These are phyloP conservation scores for Molossus molossus DNA, from an alignment of 2,797 vertebrate species.

Conservation along the genomic window DNA sequence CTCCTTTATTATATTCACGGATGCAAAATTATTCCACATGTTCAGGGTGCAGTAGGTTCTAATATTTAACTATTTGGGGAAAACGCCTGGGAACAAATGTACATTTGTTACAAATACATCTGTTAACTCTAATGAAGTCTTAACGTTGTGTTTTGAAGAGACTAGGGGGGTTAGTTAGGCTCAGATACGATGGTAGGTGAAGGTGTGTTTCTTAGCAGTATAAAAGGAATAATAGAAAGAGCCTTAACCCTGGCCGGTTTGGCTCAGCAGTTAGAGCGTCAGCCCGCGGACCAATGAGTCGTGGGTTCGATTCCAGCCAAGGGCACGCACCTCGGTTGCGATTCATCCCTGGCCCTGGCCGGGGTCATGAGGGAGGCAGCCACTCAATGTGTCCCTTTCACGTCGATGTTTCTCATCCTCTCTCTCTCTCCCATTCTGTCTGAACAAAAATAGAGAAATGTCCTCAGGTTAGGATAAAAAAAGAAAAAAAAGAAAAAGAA, in stretches of 20 bases:
- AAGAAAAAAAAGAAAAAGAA: too few species aligned
- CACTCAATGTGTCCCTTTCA: too few species aligned
- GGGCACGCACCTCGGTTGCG: too few species aligned
- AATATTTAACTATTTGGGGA: background rate
- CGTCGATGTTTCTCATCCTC: too few species aligned
- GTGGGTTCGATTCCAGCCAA: too few species aligned
- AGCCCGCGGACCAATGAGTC: too few species aligned
- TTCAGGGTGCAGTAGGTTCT: background rate
- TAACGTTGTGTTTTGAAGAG: slow-evolving; percentile 23
- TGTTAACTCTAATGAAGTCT: slow-evolving; percentile 26
- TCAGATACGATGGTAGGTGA: background rate
- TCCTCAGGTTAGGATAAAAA: too few species aligned
- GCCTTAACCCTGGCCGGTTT: background rate
- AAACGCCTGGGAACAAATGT: background rate
- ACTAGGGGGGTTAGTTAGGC: background rate
- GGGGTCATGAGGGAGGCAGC: too few species aligned
- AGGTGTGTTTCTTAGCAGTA: background rate
- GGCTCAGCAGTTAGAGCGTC: too few species aligned
- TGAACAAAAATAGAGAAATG: too few species aligned
- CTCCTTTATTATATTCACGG: background rate
- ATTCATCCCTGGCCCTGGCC: too few species aligned
- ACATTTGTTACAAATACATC: background rate
- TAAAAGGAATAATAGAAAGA: slow-evolving; percentile 51
- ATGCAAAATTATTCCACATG: background rate
- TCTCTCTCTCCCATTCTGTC: too few species aligned